Evolutionary conservation across 2,797 vertebrate genomes (phyloP), one percentile per base, ranked within the genome.

Genomic region (Steatocranus sp.): DNA sequence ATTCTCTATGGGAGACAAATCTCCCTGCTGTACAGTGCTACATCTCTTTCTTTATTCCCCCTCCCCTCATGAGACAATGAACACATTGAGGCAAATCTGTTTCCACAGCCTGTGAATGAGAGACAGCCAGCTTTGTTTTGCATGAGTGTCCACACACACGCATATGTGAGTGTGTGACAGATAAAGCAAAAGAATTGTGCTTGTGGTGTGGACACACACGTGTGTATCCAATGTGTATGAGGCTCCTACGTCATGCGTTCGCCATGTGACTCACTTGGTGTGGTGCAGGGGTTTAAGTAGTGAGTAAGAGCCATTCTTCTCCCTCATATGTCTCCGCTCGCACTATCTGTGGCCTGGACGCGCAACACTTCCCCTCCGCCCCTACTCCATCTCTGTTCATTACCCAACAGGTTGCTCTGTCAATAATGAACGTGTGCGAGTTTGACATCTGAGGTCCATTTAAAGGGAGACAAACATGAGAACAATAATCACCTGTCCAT

Each of bases 191-290:
- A 83, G 78, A 82, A 88, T 80, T 78, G 85, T 68, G 78, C 89
- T 78, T 81, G 86, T 82, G 75, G 17, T 3, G 63, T 3, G 49
- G 56, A 61, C 56, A 58, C 54, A 63, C 75, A 77, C 75, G 25
- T 88, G 88, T 82, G 81, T 86, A 75, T 81, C 76, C 78, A 58
- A 68, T 87, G 87, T 56, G 90, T 85, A 66, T 10, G 54, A 88
- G 87, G 73, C 51, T 83, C 86, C 86, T 94, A 93, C 92, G 91
- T 96, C 94, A 96, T 88, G 88, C 82, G 30, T 92, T 82, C 58
- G 68, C 87, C 91, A 88, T 92, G 92, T 95, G 95, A 96, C 94
- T 95, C 95, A 95, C 92, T 87, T 75, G 86, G 87, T 85, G 89
- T 89, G 73, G 78, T 77, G 86, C 63, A 32, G 81, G 87, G 85